These are phyloP conservation scores for Artibeus lituratus DNA, from an alignment of 2,797 vertebrate genomes.

Conservation along the genomic window DNA sequence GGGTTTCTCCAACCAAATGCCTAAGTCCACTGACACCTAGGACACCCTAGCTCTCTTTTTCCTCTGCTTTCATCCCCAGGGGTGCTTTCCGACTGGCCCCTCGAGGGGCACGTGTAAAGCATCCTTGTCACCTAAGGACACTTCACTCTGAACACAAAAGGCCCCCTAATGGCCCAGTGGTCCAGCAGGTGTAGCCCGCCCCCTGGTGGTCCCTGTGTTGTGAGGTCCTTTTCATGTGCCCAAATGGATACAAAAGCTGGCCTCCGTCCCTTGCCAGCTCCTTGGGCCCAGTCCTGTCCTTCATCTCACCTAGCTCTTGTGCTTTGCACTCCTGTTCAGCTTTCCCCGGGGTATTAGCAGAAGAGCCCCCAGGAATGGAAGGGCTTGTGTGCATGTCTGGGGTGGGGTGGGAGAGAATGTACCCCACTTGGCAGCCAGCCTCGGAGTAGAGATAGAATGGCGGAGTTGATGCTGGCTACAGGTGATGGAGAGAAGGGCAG, in stretches of 20 bases:
- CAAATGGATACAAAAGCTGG: background rate
- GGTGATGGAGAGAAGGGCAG: background rate
- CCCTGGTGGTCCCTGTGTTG: constrained; percentile 42
- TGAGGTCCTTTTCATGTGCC: background rate
- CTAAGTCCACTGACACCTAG: background rate
- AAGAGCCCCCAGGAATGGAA: background rate
- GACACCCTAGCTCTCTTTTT: background rate
- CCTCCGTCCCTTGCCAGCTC: background rate
- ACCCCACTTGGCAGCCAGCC: background rate
- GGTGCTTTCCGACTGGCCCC: background rate
- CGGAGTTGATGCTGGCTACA: background rate
- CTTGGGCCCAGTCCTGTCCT: background rate
- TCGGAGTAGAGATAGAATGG: background rate
- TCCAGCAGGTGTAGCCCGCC: constrained; percentile 38
- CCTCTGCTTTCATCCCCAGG: background rate
- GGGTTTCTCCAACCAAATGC: background rate
- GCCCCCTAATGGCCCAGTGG: background rate
- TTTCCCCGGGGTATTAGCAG: background rate
- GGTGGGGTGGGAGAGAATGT: background rate
- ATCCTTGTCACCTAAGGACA: background rate
- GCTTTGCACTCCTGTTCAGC: background rate
- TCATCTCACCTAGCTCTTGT: background rate
- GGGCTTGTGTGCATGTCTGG: background rate
- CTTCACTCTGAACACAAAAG: background rate
- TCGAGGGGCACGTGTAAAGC: background rate